Percentiles rank a stretch among this genome's conserved stretches.
phyloP scores from a whole-genome alignment of 2,797 vertebrate genomes.

The Microhierax caerulescens region DNA sequence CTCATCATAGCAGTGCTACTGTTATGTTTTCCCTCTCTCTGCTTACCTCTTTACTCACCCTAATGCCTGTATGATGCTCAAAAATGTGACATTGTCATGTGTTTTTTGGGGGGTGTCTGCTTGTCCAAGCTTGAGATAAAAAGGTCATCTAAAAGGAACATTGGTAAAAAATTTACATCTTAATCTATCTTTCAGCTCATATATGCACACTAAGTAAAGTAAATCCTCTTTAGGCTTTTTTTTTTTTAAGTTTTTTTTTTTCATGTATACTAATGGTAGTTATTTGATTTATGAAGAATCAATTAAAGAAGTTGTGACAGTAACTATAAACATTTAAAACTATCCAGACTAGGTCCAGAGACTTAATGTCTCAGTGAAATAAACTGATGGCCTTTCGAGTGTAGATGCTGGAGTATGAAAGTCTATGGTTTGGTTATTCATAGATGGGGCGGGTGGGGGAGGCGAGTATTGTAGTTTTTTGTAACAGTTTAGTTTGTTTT shows the following conservation, averaged over 20 bases:
- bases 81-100: background rate
- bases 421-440: background rate
- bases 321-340: background rate
- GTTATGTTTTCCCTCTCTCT: background rate
- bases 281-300: background rate
- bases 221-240: background rate
- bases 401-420: background rate
- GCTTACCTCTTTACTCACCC: background rate
- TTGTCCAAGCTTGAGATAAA: background rate
- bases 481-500: background rate
- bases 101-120: background rate
- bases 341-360: background rate
- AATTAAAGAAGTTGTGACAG: background rate
- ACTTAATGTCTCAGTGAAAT: background rate
- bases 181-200: background rate
- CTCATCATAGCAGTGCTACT: background rate
- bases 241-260: background rate
- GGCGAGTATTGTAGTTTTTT: background rate
- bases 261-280: background rate
- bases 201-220: background rate
- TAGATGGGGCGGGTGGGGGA: background rate
- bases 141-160: background rate
- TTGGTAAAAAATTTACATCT: background rate
- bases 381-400: background rate
- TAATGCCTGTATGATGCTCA: background rate